phyloP scores from a whole-genome alignment of 1,140 invertebrate species.

The Drosophila quadrilineata region DNA sequence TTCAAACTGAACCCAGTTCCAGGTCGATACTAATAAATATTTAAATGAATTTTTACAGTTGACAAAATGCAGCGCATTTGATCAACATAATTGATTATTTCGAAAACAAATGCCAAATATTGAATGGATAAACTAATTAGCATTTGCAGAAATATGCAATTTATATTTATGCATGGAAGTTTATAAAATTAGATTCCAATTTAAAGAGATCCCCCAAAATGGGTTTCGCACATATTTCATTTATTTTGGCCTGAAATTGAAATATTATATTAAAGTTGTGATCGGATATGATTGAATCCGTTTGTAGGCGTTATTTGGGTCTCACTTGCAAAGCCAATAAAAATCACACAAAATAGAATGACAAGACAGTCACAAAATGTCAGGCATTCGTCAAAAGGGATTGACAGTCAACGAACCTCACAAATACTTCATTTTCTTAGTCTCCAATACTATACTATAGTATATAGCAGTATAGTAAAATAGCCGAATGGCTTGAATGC shows the following conservation, averaged over 20 bases:
- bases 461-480: slow-evolving; percentile 13
- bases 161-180: too few relatives aligned
- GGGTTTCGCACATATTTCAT: too few relatives aligned
- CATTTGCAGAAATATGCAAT: too few relatives aligned
- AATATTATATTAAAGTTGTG: too few relatives aligned
- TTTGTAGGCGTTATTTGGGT: slow-evolving; percentile 10
- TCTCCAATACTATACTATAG: too few relatives aligned
- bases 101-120: background rate
- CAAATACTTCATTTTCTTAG: too few relatives aligned
- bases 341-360: slow-evolving; percentile 58
- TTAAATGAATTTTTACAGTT: background rate
- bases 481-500: slow-evolving; percentile 27
- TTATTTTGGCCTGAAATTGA: too few relatives aligned
- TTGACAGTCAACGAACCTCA: slow-evolving; percentile 29
- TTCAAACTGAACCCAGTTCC: too few relatives aligned
- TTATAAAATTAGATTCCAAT: too few relatives aligned
- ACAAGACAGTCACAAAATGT: slow-evolving; percentile 64
- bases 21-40: background rate
- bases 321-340: slow-evolving; percentile 47
- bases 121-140: background rate
- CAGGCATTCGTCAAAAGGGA: slow-evolving; percentile 61
- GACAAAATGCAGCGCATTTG: background rate
- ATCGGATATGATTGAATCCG: background rate
- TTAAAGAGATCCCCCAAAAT: too few relatives aligned
- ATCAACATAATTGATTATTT: slow-evolving; percentile 1